phyloP scores from a whole-genome alignment of 2,113 vertebrate genomes.

The Oreochromis aureus region DNA sequence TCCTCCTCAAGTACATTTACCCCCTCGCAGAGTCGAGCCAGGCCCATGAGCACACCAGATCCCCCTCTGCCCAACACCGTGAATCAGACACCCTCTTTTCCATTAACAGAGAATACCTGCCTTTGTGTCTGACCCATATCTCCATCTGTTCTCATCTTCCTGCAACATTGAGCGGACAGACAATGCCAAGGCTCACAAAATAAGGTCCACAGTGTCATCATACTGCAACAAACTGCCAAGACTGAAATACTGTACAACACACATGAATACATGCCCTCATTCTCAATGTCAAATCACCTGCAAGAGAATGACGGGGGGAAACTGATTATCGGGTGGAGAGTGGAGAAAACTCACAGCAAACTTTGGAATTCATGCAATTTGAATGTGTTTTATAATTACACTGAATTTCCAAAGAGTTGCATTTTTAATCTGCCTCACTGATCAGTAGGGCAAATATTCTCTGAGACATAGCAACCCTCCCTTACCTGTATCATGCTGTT shows the following conservation, averaged over 20 bases:
- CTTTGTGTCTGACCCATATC: conserved; percentile 46
- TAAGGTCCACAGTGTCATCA: conserved; percentile 24
- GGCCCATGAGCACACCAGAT: background rate
- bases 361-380: conserved; percentile 76
- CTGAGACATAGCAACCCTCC: background rate
- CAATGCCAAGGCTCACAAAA: conserved; percentile 19
- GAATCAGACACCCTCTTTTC: conserved; percentile 46
- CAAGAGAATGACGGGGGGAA: background rate
- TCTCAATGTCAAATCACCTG: conserved; percentile 5
- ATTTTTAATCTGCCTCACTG: conserved; percentile 35
- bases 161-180: background rate
- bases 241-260: background rate
- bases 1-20: background rate
- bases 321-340: background rate
- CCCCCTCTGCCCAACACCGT: background rate
- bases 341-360: conserved; percentile 47
- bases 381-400: conserved; percentile 52
- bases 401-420: conserved; percentile 73
- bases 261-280: conserved; percentile 3
- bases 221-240: conserved; percentile 19
- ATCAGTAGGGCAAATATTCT: conserved; percentile 16
- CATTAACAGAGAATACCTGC: conserved; percentile 7
- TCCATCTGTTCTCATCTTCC: conserved; percentile 11
- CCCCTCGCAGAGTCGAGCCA: background rate
- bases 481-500: conserved; percentile 45